Base-by-base conservation (phyloP, 2,113 vertebrate species). In the Catharus fuscescens region DNA sequence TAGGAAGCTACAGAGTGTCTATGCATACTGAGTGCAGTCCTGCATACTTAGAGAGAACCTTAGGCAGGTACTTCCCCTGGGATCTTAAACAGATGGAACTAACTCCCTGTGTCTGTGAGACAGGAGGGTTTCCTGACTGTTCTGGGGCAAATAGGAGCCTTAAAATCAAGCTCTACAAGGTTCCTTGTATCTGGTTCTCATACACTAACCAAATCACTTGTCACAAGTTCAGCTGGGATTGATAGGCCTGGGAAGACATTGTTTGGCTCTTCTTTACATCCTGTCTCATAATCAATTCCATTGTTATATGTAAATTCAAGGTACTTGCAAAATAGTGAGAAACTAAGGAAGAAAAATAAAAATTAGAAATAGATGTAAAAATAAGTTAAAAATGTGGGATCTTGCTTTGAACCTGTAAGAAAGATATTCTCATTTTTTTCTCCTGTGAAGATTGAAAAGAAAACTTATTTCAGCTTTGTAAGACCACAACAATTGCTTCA, bases 381-480 rank as follows among this genome's bases (percentile, higher is more conserved):
- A 88, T 53, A 82, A 86, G 76, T 71, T 89, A 56, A 87, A 94
- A 94, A 62, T 96, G 42, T 44, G 7, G 9, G n/a, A 53, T 79
- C 94, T 97, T 93, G 59, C 56, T 95, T 89, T 94, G 65, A 92
- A 95, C 59, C 66, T 74, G 66, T 88, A 93, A 91, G 15, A 28
- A 84, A 76, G 38, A 77, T 90, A 91, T 91, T 92, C 29, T 78
- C 23, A 11, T 18, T 44, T 47, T 88, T 90, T 67, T 29, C 40
- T 90, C 86, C 86, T 83, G 77, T 96, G 69, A 95, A 97, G 86
- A 95, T 53, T 97, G 96, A 86, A 96, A 96, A 95, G 73, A 60
- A 97, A 97, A 97, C 71, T 94, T 71, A 94, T 97, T 98, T 98
- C 83, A 93, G 91, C 62, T 95, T 97, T 97, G 93, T 95, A 96